Base-by-base conservation (phyloP, 2,888 invertebrate genomes). In the Nomada fabriciana region DNA sequence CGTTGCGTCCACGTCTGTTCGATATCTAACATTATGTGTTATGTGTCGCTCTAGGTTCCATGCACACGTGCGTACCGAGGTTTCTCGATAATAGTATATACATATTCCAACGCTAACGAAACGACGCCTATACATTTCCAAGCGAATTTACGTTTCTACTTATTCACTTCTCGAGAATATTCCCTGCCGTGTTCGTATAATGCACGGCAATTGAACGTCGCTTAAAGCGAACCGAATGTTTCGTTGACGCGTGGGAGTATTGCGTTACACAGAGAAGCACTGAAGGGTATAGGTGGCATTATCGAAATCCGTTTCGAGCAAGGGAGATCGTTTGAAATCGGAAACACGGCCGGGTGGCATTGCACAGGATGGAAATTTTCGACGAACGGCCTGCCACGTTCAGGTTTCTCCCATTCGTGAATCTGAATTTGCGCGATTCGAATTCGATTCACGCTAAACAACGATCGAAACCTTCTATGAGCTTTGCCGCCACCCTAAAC, bases 191-290 rank as follows among this genome's bases (percentile, higher is more conserved):
- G 29, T 0, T 7, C 36, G 36, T 36, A 36, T 36, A 36, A 36
- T 1, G 7, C 36, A 36, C 36, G 36, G 36, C 36, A 36, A 36
- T 36, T 36, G 36, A 36, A 36, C 36, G 36, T 36, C 36, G 36
- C 36, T 36, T 36, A 0, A 36, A 36, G 36, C 36, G 36, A 7
- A 5, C 36, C 36, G 36, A 36, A 36, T 36, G 36, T 36, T 36
- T 36, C 36, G 36, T 36, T 5, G 36, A 36, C 36, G 36, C 25
- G 53, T 52, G 36, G 25, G 43, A 55, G 64, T 82, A 76, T 84
- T 57, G 64, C 55, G 65, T 82, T 84, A 76, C 82, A 52, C 69
- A 65, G 65, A 76, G 65, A 76, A 76, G 76, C 82, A 47, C 61
- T 20, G 47, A 42, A 60, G 42, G 59, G 29, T 60, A 52, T 36